Percentiles rank a stretch among this genome's conserved stretches.
These are phyloP conservation scores for Enteromius argenteus DNA, from an alignment of 2,797 vertebrate genomes.

Conservation along the genomic window DNA sequence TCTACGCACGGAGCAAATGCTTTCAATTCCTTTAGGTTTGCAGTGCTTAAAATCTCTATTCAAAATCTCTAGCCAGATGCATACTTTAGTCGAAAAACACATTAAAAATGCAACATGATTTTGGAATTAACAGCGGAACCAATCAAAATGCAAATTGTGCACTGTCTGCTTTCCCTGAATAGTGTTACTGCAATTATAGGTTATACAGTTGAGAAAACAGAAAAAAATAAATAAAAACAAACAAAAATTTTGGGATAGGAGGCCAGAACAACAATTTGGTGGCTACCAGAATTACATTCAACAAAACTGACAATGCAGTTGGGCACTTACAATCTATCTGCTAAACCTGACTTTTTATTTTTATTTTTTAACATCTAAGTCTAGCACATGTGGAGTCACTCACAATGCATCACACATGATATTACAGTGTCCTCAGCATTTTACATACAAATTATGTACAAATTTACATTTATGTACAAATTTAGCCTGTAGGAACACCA, in stretches of 20 bases:
- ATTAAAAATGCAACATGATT: neutral
- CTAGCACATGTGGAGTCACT: neutral
- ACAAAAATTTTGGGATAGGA: neutral
- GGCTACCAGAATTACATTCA: neutral
- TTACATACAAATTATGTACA: conserved; percentile 7
- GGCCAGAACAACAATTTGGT: conserved; percentile 17
- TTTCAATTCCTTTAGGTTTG: neutral
- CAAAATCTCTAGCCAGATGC: neutral
- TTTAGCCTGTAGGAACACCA: conserved; percentile 3
- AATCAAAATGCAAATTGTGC: neutral
- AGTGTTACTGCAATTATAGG: neutral
- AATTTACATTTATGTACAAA: conserved; percentile 19
- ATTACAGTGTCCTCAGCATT: conserved; percentile 14
- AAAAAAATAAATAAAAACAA: neutral
- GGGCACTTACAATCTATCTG: neutral
- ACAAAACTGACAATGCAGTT: neutral
- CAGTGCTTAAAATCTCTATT: neutral
- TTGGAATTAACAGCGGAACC: neutral
- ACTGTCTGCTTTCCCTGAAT: neutral
- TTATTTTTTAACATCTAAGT: neutral
- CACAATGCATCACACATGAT: conserved; percentile 24
- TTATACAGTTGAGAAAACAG: conserved; percentile 5
- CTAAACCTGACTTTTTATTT: neutral
- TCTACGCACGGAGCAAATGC: neutral
- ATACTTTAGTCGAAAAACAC: neutral